Evolutionary conservation across 2,888 invertebrate genomes (phyloP).

Genomic region (Anoncus sp.): DNA sequence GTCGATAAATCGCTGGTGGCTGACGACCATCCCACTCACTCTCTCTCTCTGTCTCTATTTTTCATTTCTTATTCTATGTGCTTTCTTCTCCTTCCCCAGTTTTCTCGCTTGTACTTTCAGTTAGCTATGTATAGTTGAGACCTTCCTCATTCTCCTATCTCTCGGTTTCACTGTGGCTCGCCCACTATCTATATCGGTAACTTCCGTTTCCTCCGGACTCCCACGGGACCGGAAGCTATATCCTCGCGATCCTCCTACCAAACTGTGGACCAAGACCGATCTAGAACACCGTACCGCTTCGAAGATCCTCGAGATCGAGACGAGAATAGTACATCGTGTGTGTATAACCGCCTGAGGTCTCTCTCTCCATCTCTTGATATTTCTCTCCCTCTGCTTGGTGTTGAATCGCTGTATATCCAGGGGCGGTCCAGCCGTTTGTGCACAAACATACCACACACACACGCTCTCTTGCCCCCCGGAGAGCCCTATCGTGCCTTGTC

Average conservation of each 20-base stretch:
- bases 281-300: conserved; percentile 23
- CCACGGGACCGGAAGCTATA: conserved; percentile 61
- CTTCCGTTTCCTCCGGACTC: conserved; percentile 59
- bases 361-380: background rate
- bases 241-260: conserved; percentile 47
- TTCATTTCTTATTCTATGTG: conserved; percentile 38
- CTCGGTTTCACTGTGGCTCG: conserved; percentile 31
- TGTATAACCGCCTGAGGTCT: conserved; percentile 39
- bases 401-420: conserved; percentile 44
- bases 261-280: conserved; percentile 23
- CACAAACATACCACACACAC: conserved; percentile 38
- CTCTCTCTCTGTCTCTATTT: too few relatives aligned
- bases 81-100: conserved; percentile 35
- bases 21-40: conserved; percentile 58
- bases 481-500: conserved; percentile 48
- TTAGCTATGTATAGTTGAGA: conserved; percentile 8
- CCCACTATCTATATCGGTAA: conserved; percentile 59
- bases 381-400: conserved; percentile 9
- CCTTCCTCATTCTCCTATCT: conserved; percentile 24
- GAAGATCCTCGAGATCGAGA: conserved; percentile 30
- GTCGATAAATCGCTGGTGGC: conserved; percentile 74
- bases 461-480: conserved; percentile 31
- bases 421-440: conserved; percentile 50
- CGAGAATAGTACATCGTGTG: conserved; percentile 18
- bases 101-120: conserved; percentile 19